Evolutionary conservation across 2,797 vertebrate genomes (phyloP), one percentile per base, ranked within the genome.

Genomic region (Lacerta bilineata): DNA sequence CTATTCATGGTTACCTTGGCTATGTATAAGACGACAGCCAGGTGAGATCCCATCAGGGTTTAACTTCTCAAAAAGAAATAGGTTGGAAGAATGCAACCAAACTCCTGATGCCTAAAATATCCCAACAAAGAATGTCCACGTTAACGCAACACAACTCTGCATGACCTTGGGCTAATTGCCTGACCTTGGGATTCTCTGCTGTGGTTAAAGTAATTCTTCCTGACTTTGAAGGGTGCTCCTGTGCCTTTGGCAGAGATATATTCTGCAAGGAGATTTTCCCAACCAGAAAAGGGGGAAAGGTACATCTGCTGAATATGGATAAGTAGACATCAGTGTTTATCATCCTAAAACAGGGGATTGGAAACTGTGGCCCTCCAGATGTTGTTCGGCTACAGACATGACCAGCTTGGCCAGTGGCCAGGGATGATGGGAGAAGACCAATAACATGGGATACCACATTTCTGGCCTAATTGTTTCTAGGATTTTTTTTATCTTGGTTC

Each of bases 1-100:
- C 71, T 90, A 89, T 91, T 90, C 71, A 6, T 85, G 55, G 18
- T 90, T 93, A 94, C 92, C 91, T 93, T 74, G 1, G 61, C 36
- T 82, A 46, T 80, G 25, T 69, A 36, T 91, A 66, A 90, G 90
- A 91, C 1, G 25, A 87, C 79, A 95, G 69, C 29, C 81, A 92
- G 87, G 86, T 92, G 85, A 94, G 27, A 91, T 72, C 64, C 88
- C 36, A 79, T 0, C 4, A 3, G 72, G 5, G 1, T 36, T 55
- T 92, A 88, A 71, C 27, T 72, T 36, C 66, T 46, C 8, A 4
- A n/a, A n/a, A 77, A 87, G 39, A 92, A 95, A 93, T 59, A 64
- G 80, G 76, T 93, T 50, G 17, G 86, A 77, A 85, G 2, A 8
- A 27, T 78, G 86, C 84, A 83, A 87, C 75, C 72, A 87, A 92